phyloP scores from a whole-genome alignment of 2,888 invertebrate genomes.

The Esperia sulphurella region DNA sequence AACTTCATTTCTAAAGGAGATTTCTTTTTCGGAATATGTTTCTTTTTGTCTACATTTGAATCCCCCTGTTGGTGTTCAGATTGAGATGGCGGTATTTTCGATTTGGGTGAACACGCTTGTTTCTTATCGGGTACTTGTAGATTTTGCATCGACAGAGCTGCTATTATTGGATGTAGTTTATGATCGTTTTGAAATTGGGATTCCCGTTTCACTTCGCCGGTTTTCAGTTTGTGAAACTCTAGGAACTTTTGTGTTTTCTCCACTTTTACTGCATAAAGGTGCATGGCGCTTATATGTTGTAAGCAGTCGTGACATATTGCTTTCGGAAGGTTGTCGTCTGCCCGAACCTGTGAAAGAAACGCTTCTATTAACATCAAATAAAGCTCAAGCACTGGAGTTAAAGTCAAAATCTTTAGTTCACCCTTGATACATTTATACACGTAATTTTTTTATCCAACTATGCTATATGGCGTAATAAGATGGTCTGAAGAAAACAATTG shows the following conservation, averaged over 20 bases:
- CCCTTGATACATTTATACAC: no score
- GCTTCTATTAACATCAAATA: no score
- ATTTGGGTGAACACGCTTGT: conserved; percentile 10
- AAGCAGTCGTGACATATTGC: conserved; percentile 74
- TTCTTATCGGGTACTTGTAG: conserved; percentile 23
- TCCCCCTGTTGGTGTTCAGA: conserved; percentile 57
- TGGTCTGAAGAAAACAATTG: no score
- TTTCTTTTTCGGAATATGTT: conserved; percentile 38
- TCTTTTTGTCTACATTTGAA: conserved; percentile 30
- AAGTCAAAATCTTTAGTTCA: no score
- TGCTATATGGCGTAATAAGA: no score
- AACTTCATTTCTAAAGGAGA: conserved; percentile 53
- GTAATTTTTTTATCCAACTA: no score
- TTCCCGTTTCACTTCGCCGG: conserved; percentile 38
- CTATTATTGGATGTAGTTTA: conserved; percentile 38
- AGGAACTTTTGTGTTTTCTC: conserved; percentile 71
- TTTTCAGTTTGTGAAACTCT: conserved; percentile 59
- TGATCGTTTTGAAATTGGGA: conserved; percentile 17
- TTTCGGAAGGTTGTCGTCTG: conserved; percentile 66
- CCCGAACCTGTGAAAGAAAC: conserved; percentile 41
- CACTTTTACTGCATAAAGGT: conserved; percentile 64
- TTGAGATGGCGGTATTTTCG: conserved; percentile 23
- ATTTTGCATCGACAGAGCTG: conserved; percentile 37
- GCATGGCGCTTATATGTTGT: conserved; percentile 58
- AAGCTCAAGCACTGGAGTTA: neutral